These are phyloP conservation scores for Baryphthengus martii DNA, from an alignment of 2,113 vertebrate species.

Conservation along the genomic window DNA sequence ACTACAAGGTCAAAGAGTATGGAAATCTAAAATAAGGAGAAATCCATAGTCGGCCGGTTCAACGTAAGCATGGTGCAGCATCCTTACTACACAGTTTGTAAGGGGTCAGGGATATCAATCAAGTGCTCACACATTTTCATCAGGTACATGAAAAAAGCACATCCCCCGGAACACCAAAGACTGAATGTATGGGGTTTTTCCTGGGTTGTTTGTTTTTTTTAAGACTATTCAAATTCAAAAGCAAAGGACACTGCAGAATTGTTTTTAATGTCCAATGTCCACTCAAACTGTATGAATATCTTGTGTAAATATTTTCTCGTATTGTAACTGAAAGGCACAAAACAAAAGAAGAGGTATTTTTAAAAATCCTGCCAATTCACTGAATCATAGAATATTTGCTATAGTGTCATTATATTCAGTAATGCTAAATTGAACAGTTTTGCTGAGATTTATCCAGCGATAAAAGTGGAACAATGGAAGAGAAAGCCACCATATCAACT, in stretches of 20 bases:
- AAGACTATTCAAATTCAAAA: not conserved
- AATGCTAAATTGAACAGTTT: not conserved
- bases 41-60: slow-evolving; percentile 24
- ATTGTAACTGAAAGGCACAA: not conserved
- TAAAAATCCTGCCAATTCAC: not conserved
- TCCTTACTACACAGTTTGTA: not conserved
- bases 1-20: slow-evolving; percentile 79
- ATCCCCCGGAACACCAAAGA: not conserved
- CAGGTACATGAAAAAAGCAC: not conserved
- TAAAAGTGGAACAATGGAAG: not conserved
- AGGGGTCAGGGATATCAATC: slow-evolving; percentile 6
- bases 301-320: not conserved
- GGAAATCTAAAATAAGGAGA: slow-evolving; percentile 63
- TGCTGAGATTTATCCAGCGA: not conserved
- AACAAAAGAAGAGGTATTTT: not conserved
- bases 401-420: not conserved
- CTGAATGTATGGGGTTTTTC: not conserved
- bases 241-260: not conserved
- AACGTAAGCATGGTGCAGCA: not conserved
- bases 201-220: not conserved
- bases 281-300: not conserved
- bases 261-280: not conserved
- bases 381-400: not conserved
- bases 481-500: not conserved
- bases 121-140: not conserved